Percentiles rank a stretch among this genome's conserved stretches.
Conservation (phyloP, 2,113 vertebrate genomes). For the Burhinus oedicnemus region DNA sequence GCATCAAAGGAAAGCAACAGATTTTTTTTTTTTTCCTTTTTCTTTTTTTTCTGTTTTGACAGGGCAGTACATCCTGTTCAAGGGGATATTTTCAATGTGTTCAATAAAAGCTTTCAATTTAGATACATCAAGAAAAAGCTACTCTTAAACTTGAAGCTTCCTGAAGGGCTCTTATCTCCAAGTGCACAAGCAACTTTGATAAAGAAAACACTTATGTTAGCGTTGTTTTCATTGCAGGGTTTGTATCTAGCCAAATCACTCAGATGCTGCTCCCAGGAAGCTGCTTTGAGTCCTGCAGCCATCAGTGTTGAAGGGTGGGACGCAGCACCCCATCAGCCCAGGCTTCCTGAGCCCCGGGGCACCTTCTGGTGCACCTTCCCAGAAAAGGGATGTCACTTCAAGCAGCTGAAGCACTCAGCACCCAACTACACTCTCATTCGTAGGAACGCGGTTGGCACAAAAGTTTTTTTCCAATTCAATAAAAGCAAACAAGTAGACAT, state of each 20-base stretch:
- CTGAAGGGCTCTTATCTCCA: conserved; percentile 40
- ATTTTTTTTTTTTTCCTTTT: rapidly evolving
- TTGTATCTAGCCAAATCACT: not conserved
- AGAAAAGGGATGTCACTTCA: not conserved
- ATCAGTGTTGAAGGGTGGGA: rapidly evolving
- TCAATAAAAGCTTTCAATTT: conserved; percentile 44
- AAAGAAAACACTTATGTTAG: conserved; percentile 23
- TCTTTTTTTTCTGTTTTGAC: not conserved
- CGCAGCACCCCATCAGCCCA: not conserved
- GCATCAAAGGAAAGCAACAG: not conserved
- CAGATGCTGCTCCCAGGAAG: not conserved
- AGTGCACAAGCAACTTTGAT: not conserved
- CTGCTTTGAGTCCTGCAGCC: not conserved
- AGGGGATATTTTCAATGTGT: conserved; percentile 26
- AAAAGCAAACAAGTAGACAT: not conserved
- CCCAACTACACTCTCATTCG: not conserved
- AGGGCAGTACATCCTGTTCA: conserved; percentile 35
- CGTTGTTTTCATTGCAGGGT: not conserved
- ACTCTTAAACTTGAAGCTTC: conserved; percentile 36
- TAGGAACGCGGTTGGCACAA: not conserved
- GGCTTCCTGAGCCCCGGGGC: not conserved
- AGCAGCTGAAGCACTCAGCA: not conserved
- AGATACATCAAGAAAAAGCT: conserved; percentile 33
- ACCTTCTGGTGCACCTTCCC: not conserved
- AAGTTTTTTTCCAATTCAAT: not conserved